Evolutionary conservation across 2,797 vertebrate genomes (phyloP).

Genomic region (Intellagama lesueurii): DNA sequence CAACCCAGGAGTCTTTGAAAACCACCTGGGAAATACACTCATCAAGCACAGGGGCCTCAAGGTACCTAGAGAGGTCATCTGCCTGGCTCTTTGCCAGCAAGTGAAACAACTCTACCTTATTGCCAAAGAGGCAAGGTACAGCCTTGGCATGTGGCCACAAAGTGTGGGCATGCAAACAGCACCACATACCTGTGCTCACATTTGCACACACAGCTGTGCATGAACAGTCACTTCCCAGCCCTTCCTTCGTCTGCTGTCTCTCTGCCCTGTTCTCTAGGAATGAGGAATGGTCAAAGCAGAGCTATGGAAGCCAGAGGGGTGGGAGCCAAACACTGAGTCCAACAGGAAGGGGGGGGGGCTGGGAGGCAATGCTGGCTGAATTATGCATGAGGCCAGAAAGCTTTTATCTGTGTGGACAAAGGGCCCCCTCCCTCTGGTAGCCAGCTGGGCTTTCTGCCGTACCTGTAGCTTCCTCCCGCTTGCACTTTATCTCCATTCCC

Average conservation of each 20-base stretch:
- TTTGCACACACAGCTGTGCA: background rate
- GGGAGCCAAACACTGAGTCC: background rate
- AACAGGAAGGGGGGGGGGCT: conserved; percentile 20
- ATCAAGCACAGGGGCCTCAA: too few relatives aligned
- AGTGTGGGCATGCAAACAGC: background rate
- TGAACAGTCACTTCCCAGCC: too few relatives aligned
- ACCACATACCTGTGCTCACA: background rate
- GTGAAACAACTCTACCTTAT: background rate
- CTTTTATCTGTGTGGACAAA: conserved; percentile 78
- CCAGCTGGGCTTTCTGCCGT: conserved; percentile 60
- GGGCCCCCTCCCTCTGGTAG: conserved; percentile 64
- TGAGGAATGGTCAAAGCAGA: background rate
- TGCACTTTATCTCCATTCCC: conserved; percentile 80
- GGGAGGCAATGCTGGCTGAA: conserved; percentile 70
- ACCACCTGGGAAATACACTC: too few relatives aligned
- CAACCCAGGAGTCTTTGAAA: too few relatives aligned
- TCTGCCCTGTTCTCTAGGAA: background rate
- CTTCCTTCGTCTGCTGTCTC: background rate
- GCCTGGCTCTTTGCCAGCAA: background rate
- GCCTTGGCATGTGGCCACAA: background rate
- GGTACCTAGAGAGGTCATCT: too few relatives aligned
- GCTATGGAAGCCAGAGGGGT: background rate
- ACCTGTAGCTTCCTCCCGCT: conserved; percentile 72
- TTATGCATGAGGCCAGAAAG: conserved; percentile 79
- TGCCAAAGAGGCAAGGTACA: background rate